These are phyloP conservation scores for Micronycteris hirsuta DNA, from an alignment of 2,113 vertebrate genomes.

Conservation along the genomic window DNA sequence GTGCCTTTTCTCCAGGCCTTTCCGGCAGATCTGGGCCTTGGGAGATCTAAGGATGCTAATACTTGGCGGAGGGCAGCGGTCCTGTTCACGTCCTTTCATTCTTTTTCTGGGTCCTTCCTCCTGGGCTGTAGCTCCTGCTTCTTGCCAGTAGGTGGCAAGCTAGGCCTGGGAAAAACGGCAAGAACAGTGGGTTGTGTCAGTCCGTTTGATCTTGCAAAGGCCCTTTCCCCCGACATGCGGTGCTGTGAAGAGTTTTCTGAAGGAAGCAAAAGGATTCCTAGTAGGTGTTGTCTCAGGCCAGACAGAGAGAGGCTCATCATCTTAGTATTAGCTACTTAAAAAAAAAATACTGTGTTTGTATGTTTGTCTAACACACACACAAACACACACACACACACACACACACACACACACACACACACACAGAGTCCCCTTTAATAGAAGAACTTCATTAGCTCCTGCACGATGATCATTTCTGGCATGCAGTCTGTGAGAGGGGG, in stretches of 20 bases:
- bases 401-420: neutral
- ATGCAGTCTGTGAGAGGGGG: neutral
- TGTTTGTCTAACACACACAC: neutral
- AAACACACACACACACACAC: neutral
- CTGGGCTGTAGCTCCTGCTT: neutral
- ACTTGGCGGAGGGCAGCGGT: neutral
- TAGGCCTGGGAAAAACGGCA: conserved; percentile 23
- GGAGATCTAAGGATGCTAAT: neutral
- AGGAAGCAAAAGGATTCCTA: neutral
- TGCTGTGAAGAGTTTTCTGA: neutral
- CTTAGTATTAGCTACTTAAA: neutral
- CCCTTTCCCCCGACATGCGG: rapidly evolving
- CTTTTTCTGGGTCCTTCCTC: neutral
- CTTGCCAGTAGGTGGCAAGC: conserved; percentile 69
- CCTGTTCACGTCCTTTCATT: neutral
- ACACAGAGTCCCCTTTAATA: neutral
- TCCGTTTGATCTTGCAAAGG: neutral
- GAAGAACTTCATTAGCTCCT: neutral
- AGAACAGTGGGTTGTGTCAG: rapidly evolving
- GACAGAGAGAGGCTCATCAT: neutral
- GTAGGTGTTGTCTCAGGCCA: neutral
- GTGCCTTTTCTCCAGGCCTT: neutral
- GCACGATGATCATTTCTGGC: neutral
- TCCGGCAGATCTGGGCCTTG: rapidly evolving
- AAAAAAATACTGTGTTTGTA: neutral